phyloP scores from a whole-genome alignment of 1,140 invertebrate genomes.

The Tigriopus japonicus region DNA sequence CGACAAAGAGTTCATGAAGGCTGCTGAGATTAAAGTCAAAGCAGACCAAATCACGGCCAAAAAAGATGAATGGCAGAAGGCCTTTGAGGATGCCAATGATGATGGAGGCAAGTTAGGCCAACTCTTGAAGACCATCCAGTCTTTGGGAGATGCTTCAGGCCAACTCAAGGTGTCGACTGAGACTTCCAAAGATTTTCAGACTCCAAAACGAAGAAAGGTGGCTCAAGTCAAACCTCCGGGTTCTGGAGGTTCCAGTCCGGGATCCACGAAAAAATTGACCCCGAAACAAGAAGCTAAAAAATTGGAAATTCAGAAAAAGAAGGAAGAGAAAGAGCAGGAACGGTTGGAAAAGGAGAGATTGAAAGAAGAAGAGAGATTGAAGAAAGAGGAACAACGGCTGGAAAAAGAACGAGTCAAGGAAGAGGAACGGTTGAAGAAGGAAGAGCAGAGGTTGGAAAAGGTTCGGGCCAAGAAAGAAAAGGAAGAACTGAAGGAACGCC shows the following conservation, averaged over 20 bases:
- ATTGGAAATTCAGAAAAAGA: neutral
- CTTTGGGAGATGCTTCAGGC: neutral
- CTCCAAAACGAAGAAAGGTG: neutral
- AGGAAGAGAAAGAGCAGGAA: slow-evolving; percentile 3
- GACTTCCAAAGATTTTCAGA: neutral
- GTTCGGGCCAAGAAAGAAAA: slow-evolving; percentile 15
- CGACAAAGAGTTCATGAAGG: neutral
- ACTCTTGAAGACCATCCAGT: neutral
- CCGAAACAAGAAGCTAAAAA: neutral
- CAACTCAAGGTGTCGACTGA: neutral
- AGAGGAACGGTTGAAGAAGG: neutral
- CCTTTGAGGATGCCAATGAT: neutral
- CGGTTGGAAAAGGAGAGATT: slow-evolving; percentile 8
- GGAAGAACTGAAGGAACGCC: slow-evolving; percentile 16
- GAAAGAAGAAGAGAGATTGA: neutral
- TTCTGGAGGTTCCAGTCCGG: too few relatives aligned
- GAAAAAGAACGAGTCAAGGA: slow-evolving; percentile 9
- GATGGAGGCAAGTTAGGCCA: neutral
- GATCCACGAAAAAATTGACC: neutral
- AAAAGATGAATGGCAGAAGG: neutral
- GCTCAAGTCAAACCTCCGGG: too few relatives aligned
- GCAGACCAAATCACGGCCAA: neutral
- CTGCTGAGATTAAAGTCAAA: neutral
- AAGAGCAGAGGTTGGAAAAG: slow-evolving; percentile 10
- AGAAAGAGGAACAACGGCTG: neutral